Percentiles rank a stretch among this genome's conserved stretches.
phyloP scores from a whole-genome alignment of 2,113 vertebrate species.

The Indri indri region DNA sequence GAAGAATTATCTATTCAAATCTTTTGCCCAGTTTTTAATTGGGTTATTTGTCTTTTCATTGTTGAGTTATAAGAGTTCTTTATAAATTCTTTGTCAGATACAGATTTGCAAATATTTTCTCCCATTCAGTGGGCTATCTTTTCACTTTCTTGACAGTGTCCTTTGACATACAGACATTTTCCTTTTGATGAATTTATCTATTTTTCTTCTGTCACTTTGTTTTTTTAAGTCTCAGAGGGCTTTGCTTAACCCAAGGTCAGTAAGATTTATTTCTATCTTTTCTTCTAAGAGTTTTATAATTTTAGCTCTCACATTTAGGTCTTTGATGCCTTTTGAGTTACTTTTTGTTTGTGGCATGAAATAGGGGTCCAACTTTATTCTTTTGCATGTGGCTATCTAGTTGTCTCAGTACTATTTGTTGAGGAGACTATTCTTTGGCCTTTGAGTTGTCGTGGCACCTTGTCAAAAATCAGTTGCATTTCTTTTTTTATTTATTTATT shows the following conservation, averaged over 20 bases:
- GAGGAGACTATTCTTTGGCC: neutral
- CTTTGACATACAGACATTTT: neutral
- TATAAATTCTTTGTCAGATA: neutral
- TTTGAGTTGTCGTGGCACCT: neutral
- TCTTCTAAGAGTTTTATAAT: conserved; percentile 25
- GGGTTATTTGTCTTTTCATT: neutral
- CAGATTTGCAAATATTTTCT: neutral
- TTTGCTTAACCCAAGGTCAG: neutral
- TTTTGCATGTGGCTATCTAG: neutral
- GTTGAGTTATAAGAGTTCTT: conserved; percentile 2
- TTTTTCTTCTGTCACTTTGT: neutral
- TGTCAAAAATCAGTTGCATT: neutral
- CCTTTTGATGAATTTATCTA: neutral
- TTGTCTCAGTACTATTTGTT: neutral
- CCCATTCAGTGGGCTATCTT: neutral
- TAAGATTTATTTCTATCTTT: neutral
- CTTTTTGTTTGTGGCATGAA: neutral
- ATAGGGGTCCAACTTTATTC: neutral
- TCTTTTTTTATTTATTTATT: neutral
- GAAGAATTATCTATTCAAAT: neutral
- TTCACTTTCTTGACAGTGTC: neutral
- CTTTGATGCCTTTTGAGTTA: neutral
- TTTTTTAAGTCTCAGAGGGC: neutral
- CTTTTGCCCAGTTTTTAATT: neutral
- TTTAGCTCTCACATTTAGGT: neutral